Conservation (phyloP, 2,888 invertebrate species). For the Pandemis corylana region DNA sequence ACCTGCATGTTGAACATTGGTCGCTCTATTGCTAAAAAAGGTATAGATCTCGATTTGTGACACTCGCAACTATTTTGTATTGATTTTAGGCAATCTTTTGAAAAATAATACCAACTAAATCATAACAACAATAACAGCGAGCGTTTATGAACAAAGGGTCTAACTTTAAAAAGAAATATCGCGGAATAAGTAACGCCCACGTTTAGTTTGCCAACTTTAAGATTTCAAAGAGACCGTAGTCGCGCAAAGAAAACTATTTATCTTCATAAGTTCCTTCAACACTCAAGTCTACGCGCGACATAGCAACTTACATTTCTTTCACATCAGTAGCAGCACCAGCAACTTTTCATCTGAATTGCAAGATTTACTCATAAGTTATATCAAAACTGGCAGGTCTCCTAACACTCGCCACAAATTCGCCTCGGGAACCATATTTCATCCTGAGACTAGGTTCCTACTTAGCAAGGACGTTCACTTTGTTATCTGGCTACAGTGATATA, state of each 20-base stretch:
- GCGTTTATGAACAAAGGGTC: no score
- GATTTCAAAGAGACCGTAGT: slow-evolving; percentile 12
- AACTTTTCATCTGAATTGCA: slow-evolving; percentile 34
- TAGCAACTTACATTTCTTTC: slow-evolving; percentile 29
- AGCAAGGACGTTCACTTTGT: slow-evolving; percentile 38
- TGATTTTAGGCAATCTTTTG: no score
- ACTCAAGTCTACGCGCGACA: slow-evolving; percentile 23
- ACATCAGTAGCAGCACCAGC: slow-evolving; percentile 22
- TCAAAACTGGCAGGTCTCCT: slow-evolving; percentile 37
- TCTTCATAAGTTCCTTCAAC: slow-evolving; percentile 33
- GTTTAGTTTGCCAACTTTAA: neutral
- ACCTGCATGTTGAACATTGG: no score
- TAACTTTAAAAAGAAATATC: neutral
- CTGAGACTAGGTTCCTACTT: slow-evolving; percentile 37
- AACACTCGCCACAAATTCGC: slow-evolving; percentile 37
- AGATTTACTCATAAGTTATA: slow-evolving; percentile 41
- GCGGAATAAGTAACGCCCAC: neutral
- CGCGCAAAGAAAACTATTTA: slow-evolving; percentile 33
- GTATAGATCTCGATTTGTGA: no score
- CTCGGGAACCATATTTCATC: slow-evolving; percentile 37
- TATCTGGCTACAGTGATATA: slow-evolving; percentile 37
- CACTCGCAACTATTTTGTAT: no score
- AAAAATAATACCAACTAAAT: no score
- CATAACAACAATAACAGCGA: no score
- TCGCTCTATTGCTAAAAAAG: no score